A percentile compares a stretch with the other conserved stretches of the same genome.
Conservation (phyloP, 2,888 invertebrate genomes). For the Brachyptera putata region DNA sequence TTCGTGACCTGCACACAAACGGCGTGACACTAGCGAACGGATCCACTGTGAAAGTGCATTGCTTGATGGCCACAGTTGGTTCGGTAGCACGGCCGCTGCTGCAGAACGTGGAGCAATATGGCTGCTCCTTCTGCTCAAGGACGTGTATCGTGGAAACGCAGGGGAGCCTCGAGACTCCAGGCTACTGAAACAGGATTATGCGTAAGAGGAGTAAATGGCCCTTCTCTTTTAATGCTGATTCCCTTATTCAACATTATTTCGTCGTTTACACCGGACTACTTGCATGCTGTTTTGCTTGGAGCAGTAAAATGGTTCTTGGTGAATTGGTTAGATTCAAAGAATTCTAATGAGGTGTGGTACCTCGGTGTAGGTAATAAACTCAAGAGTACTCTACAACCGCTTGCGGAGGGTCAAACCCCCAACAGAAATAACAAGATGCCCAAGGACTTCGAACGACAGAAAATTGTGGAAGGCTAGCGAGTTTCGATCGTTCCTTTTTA, state of each 20-base stretch:
- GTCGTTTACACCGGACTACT: not conserved
- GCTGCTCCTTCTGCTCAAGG: not conserved
- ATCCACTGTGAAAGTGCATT: not conserved
- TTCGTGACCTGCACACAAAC: not conserved
- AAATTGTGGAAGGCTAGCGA: constrained; percentile 15
- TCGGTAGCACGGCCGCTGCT: constrained; percentile 8
- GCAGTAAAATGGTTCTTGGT: not conserved
- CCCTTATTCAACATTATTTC: not conserved
- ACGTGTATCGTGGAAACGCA: no score
- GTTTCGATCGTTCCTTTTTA: constrained; percentile 7
- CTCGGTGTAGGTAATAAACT: not conserved
- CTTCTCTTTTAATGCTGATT: not conserved
- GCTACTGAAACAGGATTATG: not conserved
- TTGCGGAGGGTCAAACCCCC: constrained; percentile 3
- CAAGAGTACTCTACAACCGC: not conserved
- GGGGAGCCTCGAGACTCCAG: not conserved
- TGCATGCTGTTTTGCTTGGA: not conserved
- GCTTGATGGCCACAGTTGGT: not conserved
- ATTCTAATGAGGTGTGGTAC: not conserved
- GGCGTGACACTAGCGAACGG: not conserved
- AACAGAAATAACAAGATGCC: not conserved
- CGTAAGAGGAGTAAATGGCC: not conserved
- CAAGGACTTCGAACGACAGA: not conserved
- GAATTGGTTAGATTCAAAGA: not conserved
- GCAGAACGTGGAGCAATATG: not conserved